Evolutionary conservation across 2,888 invertebrate genomes (phyloP).

Genomic region (Julus scanicus): DNA sequence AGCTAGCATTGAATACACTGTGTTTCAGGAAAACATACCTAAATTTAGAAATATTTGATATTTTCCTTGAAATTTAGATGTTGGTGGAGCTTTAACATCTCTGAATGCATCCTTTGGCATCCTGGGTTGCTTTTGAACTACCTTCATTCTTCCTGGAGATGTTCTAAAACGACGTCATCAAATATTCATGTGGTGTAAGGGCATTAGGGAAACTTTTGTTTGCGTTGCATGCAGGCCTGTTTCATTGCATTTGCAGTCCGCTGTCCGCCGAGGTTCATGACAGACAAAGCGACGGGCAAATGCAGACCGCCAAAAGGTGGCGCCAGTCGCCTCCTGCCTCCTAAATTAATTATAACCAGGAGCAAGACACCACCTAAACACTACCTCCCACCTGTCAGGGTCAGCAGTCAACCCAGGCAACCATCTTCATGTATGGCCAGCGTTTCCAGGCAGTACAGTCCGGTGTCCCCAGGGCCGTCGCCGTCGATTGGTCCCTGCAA

Average conservation of each 20-base stretch:
- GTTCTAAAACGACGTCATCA: neutral
- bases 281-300: slow-evolving; percentile 16
- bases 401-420: slow-evolving; percentile 9
- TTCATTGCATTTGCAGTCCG: slow-evolving; percentile 26
- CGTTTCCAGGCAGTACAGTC: slow-evolving; percentile 36
- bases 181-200: neutral
- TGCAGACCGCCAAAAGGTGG: neutral
- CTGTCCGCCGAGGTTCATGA: neutral
- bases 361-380: slow-evolving; percentile 52
- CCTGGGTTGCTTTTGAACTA: too few species aligned
- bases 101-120: too few species aligned
- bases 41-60: too few species aligned
- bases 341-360: slow-evolving; percentile 52
- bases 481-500: slow-evolving; percentile 38
- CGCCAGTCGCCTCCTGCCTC: slow-evolving; percentile 9
- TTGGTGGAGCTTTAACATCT: too few species aligned
- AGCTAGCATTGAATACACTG: too few species aligned
- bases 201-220: neutral
- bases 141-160: neutral
- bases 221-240: slow-evolving; percentile 17
- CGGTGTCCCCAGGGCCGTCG: slow-evolving; percentile 18
- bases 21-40: too few species aligned
- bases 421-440: slow-evolving; percentile 48
- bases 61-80: too few species aligned
- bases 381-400: slow-evolving; percentile 49